Conservation (phyloP, 2,888 invertebrate genomes). For the Philaethria dido region DNA sequence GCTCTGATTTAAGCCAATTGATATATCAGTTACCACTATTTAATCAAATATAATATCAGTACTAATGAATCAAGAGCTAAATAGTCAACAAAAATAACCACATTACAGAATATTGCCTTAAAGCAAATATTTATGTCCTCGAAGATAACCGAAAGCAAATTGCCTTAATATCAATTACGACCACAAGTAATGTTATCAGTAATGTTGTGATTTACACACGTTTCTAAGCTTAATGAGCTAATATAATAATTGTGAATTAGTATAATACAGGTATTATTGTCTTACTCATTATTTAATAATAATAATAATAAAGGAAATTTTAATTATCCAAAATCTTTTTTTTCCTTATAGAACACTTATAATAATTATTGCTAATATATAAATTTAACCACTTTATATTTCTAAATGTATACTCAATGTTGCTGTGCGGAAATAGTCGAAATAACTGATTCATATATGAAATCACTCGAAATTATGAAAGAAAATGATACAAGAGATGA, state of each 20-base stretch:
- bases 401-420: no score
- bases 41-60: slow-evolving; percentile 28
- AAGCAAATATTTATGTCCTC: slow-evolving; percentile 28
- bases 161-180: slow-evolving; percentile 35
- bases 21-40: slow-evolving; percentile 30
- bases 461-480: slow-evolving; percentile 6
- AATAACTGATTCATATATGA: no score
- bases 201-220: slow-evolving; percentile 56
- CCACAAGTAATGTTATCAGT: slow-evolving; percentile 43
- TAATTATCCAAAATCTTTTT: no score
- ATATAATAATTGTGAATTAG: slow-evolving; percentile 53
- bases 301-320: no score
- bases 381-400: no score
- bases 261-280: slow-evolving; percentile 48
- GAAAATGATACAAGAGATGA: slow-evolving; percentile 27
- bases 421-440: slow-evolving; percentile 1
- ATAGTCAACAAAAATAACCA: slow-evolving; percentile 20
- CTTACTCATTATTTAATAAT: neutral
- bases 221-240: slow-evolving; percentile 57
- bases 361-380: no score
- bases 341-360: neutral
- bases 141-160: slow-evolving; percentile 26
- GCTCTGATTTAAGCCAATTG: slow-evolving; percentile 15
- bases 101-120: slow-evolving; percentile 17
- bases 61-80: slow-evolving; percentile 28